Evolutionary conservation across 2,888 invertebrate species (phyloP).

Genomic region (Cheilosia scutellata): DNA sequence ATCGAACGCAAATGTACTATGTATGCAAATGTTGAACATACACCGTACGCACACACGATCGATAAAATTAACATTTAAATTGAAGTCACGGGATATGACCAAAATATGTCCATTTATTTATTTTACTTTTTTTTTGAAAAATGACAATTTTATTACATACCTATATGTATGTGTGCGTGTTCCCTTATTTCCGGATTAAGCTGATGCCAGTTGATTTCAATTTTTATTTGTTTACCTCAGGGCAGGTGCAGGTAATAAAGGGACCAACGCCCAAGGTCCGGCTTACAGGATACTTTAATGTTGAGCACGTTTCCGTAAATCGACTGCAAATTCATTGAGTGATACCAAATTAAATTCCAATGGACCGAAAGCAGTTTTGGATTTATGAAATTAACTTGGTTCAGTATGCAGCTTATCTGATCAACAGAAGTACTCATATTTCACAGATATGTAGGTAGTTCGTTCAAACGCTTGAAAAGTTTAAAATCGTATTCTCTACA

Average conservation of each 20-base stretch:
- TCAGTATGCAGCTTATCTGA: not conserved
- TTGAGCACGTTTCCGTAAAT: conserved; percentile 25
- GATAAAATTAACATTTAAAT: conserved; percentile 77
- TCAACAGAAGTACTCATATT: no score
- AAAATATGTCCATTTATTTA: conserved; percentile 76
- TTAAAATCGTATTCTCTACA: conserved; percentile 27
- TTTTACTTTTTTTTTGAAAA: conserved; percentile 62
- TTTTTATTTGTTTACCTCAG: not conserved
- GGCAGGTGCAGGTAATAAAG: not conserved
- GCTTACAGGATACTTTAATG: conserved; percentile 30
- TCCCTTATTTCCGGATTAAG: conserved; percentile 47
- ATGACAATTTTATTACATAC: conserved; percentile 65
- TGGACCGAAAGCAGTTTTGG: not conserved
- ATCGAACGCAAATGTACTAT: conserved; percentile 63
- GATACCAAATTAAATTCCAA: conserved; percentile 18
- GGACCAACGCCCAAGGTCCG: conserved; percentile 9
- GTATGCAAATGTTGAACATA: conserved; percentile 55
- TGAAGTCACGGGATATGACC: conserved; percentile 74
- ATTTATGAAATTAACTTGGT: not conserved
- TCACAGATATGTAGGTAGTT: not conserved
- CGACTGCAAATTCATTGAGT: conserved; percentile 21
- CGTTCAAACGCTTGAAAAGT: conserved; percentile 30
- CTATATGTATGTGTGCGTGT: not conserved
- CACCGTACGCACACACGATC: conserved; percentile 4
- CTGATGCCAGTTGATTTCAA: conserved; percentile 26